A percentile compares a stretch with the other conserved stretches of the same genome.
Conservation (phyloP, 2,888 invertebrate genomes). For the Himalopsyche anomala region DNA sequence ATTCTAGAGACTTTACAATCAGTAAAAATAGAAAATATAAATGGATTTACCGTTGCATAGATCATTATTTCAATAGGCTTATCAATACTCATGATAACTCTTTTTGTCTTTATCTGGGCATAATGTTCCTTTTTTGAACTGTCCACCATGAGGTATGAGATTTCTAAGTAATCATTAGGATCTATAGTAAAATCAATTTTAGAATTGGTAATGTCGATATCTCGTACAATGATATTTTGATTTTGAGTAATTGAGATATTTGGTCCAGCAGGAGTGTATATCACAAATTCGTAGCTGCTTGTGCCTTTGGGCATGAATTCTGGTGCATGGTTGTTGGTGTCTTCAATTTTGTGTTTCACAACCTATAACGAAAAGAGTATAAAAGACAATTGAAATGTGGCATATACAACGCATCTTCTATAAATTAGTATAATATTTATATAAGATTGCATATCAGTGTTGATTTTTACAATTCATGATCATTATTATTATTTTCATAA, state of each 20-base stretch:
- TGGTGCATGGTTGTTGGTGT: conserved; percentile 76
- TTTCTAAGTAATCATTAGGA: conserved; percentile 72
- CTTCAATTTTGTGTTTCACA: conserved; percentile 70
- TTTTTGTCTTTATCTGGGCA: conserved; percentile 70
- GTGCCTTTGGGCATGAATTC: conserved; percentile 69
- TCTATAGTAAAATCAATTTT: conserved; percentile 71
- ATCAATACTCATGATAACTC: conserved; percentile 71
- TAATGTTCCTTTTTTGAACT: conserved; percentile 72
- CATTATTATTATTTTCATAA: no score
- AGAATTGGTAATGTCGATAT: conserved; percentile 76
- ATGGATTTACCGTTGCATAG: conserved; percentile 72
- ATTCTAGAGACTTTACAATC: no score
- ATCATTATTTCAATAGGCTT: conserved; percentile 70
- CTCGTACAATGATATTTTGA: conserved; percentile 73
- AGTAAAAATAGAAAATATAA: no score
- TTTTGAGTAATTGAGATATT: conserved; percentile 71
- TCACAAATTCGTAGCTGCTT: conserved; percentile 69
- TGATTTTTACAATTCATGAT: no score
- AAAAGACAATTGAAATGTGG: no score
- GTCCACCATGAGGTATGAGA: conserved; percentile 68
- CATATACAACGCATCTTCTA: no score
- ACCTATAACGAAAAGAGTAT: conserved; percentile 69
- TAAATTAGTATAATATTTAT: no score
- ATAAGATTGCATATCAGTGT: no score
- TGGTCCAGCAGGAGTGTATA: conserved; percentile 75